phyloP scores from a whole-genome alignment of 2,797 vertebrate species.

The Lophotriccus pileatus region DNA sequence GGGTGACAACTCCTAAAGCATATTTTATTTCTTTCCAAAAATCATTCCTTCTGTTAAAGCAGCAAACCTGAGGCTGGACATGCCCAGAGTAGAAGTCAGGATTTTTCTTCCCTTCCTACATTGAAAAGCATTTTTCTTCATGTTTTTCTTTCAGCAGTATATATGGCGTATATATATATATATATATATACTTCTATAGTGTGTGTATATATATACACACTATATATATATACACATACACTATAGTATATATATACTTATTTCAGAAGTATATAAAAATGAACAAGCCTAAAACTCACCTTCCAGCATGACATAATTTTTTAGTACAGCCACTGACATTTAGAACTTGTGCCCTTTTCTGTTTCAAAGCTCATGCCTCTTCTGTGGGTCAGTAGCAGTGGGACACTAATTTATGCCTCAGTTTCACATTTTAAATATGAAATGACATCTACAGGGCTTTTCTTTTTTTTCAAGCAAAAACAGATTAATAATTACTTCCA shows the following conservation, averaged over 20 bases:
- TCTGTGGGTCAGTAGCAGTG: background rate
- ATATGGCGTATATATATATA: background rate
- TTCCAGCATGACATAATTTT: background rate
- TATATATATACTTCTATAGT: too few species aligned
- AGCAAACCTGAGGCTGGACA: background rate
- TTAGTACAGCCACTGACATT: background rate
- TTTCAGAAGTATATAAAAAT: background rate
- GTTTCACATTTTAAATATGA: slow-evolving; percentile 6
- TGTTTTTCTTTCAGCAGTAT: background rate
- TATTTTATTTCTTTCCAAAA: background rate
- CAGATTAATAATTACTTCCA: background rate
- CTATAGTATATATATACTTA: background rate
- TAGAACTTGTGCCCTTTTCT: background rate
- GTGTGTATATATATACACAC: too few species aligned
- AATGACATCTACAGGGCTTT: slow-evolving; percentile 11
- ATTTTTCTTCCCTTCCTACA: background rate
- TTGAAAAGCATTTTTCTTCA: background rate
- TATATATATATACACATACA: too few species aligned
- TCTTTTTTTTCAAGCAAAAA: background rate
- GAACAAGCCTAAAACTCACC: background rate
- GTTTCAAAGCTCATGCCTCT: background rate
- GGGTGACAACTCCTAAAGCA: background rate
- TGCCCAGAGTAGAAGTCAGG: background rate
- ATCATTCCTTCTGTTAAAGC: background rate
- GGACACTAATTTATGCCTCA: background rate